These are phyloP conservation scores for Stictocephala bisonia DNA, from an alignment of 2,888 invertebrate genomes.

Conservation along the genomic window DNA sequence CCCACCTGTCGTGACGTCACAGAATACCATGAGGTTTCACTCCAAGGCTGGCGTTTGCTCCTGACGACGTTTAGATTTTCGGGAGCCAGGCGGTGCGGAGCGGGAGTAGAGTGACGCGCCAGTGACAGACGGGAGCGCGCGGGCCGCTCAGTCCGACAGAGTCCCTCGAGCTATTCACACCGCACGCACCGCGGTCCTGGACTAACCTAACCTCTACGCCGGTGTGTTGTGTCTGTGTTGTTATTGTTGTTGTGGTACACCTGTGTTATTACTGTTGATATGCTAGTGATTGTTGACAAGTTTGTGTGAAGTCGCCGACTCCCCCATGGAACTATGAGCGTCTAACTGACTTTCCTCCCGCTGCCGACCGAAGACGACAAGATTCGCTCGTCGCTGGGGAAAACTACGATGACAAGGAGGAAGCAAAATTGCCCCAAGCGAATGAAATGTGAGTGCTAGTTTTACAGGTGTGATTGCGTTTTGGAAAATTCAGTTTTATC, in stretches of 20 bases:
- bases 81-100: constrained; percentile 44
- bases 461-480: neutral
- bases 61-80: constrained; percentile 47
- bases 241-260: neutral
- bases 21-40: constrained; percentile 48
- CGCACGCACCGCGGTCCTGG: neutral
- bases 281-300: too few relatives aligned
- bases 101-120: constrained; percentile 25
- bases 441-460: constrained; percentile 66
- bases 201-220: constrained; percentile 7
- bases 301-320: too few relatives aligned
- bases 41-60: constrained; percentile 44
- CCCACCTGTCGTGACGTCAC: constrained; percentile 58
- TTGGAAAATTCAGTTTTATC: constrained; percentile 5
- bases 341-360: constrained; percentile 18
- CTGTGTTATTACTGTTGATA: too few relatives aligned
- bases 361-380: constrained; percentile 11
- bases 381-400: neutral
- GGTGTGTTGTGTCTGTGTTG: constrained; percentile 8
- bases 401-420: constrained; percentile 65
- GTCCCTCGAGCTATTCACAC: neutral
- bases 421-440: constrained; percentile 69
- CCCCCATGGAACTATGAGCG: too few relatives aligned
- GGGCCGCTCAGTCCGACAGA: constrained; percentile 40
- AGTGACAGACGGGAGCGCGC: constrained; percentile 46